Conservation (phyloP, 2,797 vertebrate species). For the Argya squamiceps region DNA sequence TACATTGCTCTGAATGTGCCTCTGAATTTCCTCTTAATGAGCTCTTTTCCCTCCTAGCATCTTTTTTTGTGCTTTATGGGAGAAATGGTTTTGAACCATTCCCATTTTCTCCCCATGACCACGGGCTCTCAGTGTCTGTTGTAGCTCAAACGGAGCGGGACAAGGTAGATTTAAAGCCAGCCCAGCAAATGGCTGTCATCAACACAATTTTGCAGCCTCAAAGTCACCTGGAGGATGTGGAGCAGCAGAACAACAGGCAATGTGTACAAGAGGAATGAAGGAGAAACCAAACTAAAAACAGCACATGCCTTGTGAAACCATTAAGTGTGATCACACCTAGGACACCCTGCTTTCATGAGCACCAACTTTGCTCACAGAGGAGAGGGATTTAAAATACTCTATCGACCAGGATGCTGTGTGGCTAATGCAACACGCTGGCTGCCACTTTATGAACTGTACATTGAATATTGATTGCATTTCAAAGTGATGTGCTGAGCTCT, state of each 20-base stretch:
- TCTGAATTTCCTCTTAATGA: not conserved
- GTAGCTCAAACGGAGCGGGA: conserved; percentile 25
- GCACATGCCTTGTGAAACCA: not conserved
- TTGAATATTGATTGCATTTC: not conserved
- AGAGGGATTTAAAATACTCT: not conserved
- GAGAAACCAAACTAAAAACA: not conserved
- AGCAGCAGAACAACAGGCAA: not conserved
- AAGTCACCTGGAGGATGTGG: not conserved
- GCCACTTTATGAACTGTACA: not conserved
- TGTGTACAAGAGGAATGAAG: not conserved
- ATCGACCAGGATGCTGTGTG: rapidly evolving
- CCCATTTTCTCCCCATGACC: not conserved
- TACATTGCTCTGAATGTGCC: not conserved
- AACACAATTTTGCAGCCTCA: not conserved
- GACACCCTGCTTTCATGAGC: not conserved
- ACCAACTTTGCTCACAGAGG: not conserved
- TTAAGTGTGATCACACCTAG: not conserved
- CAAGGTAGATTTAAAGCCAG: conserved; percentile 42
- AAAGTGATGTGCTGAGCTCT: not conserved
- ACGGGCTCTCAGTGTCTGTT: not conserved
- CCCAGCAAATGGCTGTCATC: conserved; percentile 27
- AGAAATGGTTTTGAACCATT: not conserved
- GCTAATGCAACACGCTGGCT: not conserved
- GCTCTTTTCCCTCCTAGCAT: not conserved
- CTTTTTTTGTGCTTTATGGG: not conserved